Evolutionary conservation across 2,113 vertebrate species (phyloP).

Genomic region (Potamarius usumacintae): DNA sequence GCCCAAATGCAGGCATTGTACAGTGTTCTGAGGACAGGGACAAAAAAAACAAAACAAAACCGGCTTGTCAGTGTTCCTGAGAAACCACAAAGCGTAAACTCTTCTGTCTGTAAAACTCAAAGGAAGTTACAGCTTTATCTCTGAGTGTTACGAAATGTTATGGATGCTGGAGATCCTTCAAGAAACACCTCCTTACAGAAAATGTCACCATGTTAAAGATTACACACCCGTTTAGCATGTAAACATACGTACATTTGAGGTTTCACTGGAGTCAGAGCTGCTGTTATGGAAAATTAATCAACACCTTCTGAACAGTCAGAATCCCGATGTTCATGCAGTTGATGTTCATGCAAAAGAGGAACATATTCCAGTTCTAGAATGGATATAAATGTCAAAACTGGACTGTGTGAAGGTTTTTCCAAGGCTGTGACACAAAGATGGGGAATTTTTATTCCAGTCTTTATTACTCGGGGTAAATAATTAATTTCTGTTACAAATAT

Average conservation of each 20-base stretch:
- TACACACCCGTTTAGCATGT: background rate
- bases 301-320: background rate
- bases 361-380: no score
- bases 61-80: background rate
- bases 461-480: background rate
- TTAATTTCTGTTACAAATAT: background rate
- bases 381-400: no score
- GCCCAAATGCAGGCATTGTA: conserved; percentile 49
- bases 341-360: no score
- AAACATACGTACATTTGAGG: background rate
- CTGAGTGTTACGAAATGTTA: no score
- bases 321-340: background rate
- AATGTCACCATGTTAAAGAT: background rate
- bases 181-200: background rate
- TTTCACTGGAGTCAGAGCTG: background rate
- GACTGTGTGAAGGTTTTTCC: background rate
- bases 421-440: background rate
- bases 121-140: background rate
- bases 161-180: background rate
- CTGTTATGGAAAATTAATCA: background rate
- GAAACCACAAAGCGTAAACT: background rate
- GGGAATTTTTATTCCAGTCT: background rate
- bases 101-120: background rate
- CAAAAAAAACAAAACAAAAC: background rate
- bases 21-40: conserved; percentile 11